phyloP scores from a whole-genome alignment of 2,888 invertebrate species.

The Baccha elongata region DNA sequence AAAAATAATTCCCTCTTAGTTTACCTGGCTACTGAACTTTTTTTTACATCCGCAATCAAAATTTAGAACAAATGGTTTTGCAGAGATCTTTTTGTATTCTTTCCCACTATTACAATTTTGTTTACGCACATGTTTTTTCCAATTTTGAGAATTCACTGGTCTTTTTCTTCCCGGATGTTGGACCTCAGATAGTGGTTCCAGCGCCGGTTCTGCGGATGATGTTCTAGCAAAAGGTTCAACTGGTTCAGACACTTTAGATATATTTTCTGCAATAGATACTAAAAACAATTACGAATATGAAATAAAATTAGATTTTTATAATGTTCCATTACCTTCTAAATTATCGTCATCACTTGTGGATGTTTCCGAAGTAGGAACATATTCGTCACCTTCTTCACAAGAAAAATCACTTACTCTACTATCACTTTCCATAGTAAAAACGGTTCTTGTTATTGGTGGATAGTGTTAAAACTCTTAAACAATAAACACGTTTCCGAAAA shows the following conservation, averaged over 20 bases:
- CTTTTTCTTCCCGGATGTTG: constrained; percentile 4
- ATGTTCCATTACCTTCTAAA: not conserved
- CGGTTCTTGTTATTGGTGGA: not conserved
- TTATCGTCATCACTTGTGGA: not conserved
- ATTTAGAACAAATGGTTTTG: not conserved
- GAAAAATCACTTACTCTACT: not conserved
- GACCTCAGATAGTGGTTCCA: not conserved
- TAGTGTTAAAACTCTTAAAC: not conserved
- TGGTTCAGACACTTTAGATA: not conserved
- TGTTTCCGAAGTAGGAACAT: constrained; percentile 2
- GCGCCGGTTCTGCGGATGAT: not conserved
- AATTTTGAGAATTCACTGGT: not conserved
- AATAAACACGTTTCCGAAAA: not conserved
- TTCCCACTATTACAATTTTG: too few species aligned
- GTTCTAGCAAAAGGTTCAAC: too few species aligned
- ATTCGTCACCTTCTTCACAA: not conserved
- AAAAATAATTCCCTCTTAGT: constrained; percentile 1
- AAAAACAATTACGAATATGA: constrained; percentile 1
- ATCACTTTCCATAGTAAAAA: not conserved
- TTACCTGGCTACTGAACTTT: constrained; percentile 11
- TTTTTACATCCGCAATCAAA: constrained; percentile 3
- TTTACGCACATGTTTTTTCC: too few species aligned
- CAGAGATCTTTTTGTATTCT: too few species aligned
- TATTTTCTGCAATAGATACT: constrained; percentile 2
- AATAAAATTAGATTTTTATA: not conserved